These are phyloP conservation scores for Tamias sibiricus DNA, from an alignment of 2,113 vertebrate species.

Conservation along the genomic window DNA sequence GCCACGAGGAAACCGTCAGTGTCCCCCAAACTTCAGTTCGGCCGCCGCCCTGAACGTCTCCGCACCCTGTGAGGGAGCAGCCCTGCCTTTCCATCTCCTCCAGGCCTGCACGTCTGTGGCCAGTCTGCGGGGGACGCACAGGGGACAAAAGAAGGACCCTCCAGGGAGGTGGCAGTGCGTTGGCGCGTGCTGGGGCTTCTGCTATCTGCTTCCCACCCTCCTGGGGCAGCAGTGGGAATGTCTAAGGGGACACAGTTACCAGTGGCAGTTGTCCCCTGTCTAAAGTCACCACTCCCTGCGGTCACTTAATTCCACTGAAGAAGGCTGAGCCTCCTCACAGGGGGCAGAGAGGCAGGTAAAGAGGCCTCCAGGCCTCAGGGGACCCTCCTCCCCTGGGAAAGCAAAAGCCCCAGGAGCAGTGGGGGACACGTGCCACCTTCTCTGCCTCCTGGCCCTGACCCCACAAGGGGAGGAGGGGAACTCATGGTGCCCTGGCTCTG, in stretches of 20 bases:
- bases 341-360: not conserved
- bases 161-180: fast-evolving
- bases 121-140: not conserved
- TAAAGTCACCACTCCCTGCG: not conserved
- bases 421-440: too few relatives aligned
- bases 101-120: not conserved
- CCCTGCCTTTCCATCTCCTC: not conserved
- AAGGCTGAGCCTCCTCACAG: too few relatives aligned
- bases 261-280: not conserved
- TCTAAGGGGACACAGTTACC: not conserved
- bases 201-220: not conserved
- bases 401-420: not conserved
- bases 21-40: not conserved
- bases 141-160: not conserved
- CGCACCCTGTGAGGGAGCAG: not conserved
- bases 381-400: not conserved
- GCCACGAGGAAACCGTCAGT: too few relatives aligned
- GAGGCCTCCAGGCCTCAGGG: not conserved
- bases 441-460: not conserved
- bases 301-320: not conserved
- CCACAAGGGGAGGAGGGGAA: not conserved
- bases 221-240: not conserved
- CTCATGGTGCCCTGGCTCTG: fast-evolving
- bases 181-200: fast-evolving
- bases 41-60: not conserved